Evolutionary conservation across 2,797 vertebrate species (phyloP), one percentile per base, ranked within the genome.

Genomic region (Leptatherina wallacei): DNA sequence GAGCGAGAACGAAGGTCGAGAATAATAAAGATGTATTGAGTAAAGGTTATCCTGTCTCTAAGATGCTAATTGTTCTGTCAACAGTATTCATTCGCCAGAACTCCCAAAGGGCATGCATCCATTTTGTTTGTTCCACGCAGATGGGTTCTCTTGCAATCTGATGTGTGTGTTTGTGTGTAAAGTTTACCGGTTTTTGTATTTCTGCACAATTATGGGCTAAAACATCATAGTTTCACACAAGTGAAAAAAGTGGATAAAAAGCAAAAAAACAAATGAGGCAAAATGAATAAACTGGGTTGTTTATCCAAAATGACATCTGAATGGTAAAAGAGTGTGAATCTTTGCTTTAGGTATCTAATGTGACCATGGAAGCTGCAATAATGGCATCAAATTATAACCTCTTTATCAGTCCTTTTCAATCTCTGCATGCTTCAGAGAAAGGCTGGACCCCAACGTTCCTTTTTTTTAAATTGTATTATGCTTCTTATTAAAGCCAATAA

Each of bases 11-110:
- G 92, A 93, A 92, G 93, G 93, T 96, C 92, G 85, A 89, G 88
- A 92, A 86, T 90, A 95, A 96, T 96, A 96, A 95, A 93, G 91
- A 88, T 94, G 91, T 91, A 93, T 92, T 93, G 93, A 94, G 91
- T 92, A 95, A 96, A 97, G 95, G 96, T 96, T 95, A 96, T 90
- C 91, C 88, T 92, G 88, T 93, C 93, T 95, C 95, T 92, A 93
- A 96, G 96, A 96, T 95, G 95, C 94, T 96, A 96, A 97, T 96
- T 96, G 93, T 95, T 96, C 94, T 95, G 93, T 95, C 95, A 95
- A 94, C 83, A 93, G 88, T 95, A 94, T 96, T 96, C 92, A 95
- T 96, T 95, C 94, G 91, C 91, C 89, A 85, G 91, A 81, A 82
- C 85, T 95, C 93, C 94, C 94, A 96, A 96, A 94, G 95, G 94